phyloP scores from a whole-genome alignment of 1,140 invertebrate species.

The Pseudomyrmex cubaensis region DNA sequence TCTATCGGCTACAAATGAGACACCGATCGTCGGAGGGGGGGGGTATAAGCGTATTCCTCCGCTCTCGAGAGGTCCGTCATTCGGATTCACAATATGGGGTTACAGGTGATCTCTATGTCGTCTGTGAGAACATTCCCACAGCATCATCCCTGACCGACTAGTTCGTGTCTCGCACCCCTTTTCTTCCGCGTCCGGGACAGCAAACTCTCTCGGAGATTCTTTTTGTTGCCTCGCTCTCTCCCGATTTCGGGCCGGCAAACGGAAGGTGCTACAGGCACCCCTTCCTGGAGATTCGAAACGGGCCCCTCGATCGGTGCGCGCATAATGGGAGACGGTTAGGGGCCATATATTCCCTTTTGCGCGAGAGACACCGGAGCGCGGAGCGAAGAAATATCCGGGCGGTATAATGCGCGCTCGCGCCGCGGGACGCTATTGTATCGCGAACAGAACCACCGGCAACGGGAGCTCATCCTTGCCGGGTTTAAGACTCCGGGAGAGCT shows the following conservation, averaged over 20 bases:
- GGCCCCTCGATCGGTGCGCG: conserved; percentile 72
- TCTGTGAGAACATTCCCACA: conserved; percentile 84
- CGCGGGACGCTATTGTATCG: conserved; percentile 75
- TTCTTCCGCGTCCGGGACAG: conserved; percentile 55
- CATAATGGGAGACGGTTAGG: conserved; percentile 82
- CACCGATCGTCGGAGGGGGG: conserved; percentile 64
- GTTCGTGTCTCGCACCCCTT: conserved; percentile 72
- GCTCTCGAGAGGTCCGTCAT: conserved; percentile 25
- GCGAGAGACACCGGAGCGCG: conserved; percentile 50
- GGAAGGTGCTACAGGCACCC: conserved; percentile 72
- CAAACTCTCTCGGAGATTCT: conserved; percentile 64
- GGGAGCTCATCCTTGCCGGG: conserved; percentile 67
- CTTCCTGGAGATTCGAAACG: conserved; percentile 65
- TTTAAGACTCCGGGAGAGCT: conserved; percentile 9
- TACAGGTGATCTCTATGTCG: conserved; percentile 80
- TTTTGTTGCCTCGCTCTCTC: conserved; percentile 47
- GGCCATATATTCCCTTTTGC: conserved; percentile 77
- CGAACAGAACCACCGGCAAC: conserved; percentile 77
- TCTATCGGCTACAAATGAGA: conserved; percentile 58
- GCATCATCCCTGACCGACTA: conserved; percentile 74
- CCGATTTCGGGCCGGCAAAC: conserved; percentile 40
- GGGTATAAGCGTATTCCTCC: conserved; percentile 39
- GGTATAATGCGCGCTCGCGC: conserved; percentile 69
- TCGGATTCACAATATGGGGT: conserved; percentile 46
- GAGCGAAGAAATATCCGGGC: conserved; percentile 67